Evolutionary conservation across 2,113 vertebrate genomes (phyloP).

Genomic region (Petaurus breviceps): DNA sequence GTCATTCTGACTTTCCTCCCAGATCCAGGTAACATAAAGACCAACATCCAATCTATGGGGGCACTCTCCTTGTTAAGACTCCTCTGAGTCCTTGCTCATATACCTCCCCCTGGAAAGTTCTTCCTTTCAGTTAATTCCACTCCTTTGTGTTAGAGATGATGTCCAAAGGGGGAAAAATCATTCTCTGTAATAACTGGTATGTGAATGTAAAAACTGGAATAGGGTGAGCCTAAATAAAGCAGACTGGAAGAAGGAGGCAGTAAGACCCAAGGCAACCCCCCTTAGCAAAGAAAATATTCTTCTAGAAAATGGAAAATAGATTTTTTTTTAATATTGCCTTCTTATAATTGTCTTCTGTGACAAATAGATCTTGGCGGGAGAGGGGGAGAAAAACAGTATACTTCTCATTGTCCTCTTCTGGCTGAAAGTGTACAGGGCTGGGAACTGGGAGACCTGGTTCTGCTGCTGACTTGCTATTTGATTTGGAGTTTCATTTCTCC

Average conservation of each 20-base stretch:
- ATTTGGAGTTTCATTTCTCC: background rate
- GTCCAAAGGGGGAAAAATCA: conserved; percentile 33
- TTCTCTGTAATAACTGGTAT: conserved; percentile 33
- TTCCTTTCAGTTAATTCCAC: background rate
- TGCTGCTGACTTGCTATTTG: background rate
- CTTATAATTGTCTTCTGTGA: background rate
- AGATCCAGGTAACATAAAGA: background rate
- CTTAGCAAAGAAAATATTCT: background rate
- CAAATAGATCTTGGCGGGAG: background rate
- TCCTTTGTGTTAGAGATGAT: conserved; percentile 8
- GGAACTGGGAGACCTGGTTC: background rate
- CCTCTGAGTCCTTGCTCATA: background rate
- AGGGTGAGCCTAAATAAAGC: background rate
- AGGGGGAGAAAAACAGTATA: too few species aligned
- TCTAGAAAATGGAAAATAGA: background rate
- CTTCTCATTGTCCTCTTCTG: background rate
- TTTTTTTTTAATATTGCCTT: too few species aligned
- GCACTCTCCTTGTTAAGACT: background rate
- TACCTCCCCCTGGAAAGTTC: background rate
- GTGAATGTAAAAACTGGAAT: background rate
- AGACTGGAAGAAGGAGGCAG: background rate
- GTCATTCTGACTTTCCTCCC: background rate
- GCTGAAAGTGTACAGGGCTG: background rate
- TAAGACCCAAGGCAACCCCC: background rate
- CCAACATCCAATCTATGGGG: background rate